Conservation (phyloP, 64 coral and sea anemone species). For the Anthopleura sola region DNA sequence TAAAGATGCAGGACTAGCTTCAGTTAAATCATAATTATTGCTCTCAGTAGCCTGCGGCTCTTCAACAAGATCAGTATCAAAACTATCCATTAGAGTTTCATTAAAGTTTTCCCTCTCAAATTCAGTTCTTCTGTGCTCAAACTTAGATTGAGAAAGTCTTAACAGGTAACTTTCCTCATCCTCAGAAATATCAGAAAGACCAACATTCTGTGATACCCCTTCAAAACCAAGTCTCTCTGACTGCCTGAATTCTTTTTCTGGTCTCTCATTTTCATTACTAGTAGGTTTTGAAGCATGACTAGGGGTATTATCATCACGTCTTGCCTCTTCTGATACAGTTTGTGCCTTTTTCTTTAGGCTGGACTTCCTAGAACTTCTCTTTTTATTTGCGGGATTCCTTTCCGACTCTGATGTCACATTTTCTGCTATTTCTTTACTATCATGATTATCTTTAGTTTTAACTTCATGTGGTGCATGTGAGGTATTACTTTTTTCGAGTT, state of each 20-base stretch:
- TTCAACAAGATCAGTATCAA: conserved; percentile 4
- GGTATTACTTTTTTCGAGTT: not conserved
- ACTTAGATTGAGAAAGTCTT: conserved; percentile 60
- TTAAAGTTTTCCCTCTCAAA: conserved; percentile 22
- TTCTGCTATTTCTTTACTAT: not conserved
- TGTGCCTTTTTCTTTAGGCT: conserved; percentile 29
- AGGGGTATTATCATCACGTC: not conserved
- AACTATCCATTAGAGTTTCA: not conserved
- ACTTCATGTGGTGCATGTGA: not conserved
- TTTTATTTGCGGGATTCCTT: conserved; percentile 14
- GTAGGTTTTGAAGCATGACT: not conserved
- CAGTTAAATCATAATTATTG: not conserved
- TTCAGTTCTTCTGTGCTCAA: conserved; percentile 42
- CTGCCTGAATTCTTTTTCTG: conserved; percentile 52
- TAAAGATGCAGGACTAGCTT: conserved; percentile 1
- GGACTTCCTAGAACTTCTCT: conserved; percentile 18
- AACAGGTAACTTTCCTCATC: conserved; percentile 58
- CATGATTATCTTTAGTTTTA: not conserved
- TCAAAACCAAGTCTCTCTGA: conserved; percentile 71
- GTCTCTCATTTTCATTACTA: not conserved
- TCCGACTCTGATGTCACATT: not conserved
- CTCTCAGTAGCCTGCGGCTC: not conserved
- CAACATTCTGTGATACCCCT: conserved; percentile 80
- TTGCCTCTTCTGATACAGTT: conserved; percentile 22
- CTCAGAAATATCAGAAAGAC: conserved; percentile 68